A percentile compares a stretch with the other conserved stretches of the same genome.
These are phyloP conservation scores for Apocrypta bakeri DNA, from an alignment of 1,140 invertebrate species.

Conservation along the genomic window DNA sequence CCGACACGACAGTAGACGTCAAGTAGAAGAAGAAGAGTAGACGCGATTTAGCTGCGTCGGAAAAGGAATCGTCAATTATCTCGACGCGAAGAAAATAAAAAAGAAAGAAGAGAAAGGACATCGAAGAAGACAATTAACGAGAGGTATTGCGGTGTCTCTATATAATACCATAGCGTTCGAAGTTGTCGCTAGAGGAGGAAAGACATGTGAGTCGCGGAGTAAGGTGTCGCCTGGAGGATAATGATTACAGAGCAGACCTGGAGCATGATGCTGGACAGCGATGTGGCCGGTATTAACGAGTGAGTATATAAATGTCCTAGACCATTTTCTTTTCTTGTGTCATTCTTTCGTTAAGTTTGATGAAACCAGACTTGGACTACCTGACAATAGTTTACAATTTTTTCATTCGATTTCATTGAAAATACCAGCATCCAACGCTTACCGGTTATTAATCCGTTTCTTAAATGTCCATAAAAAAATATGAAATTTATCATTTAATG, in stretches of 20 bases:
- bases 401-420: too few species aligned
- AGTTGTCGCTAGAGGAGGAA: not conserved
- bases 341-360: not conserved
- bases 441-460: too few species aligned
- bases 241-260: constrained; percentile 75
- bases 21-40: not conserved
- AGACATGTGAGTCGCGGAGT: constrained; percentile 45
- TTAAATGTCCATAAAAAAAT: too few species aligned
- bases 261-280: constrained; percentile 75
- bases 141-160: not conserved
- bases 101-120: not conserved
- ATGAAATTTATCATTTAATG: too few species aligned
- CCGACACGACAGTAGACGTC: not conserved
- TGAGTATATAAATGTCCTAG: constrained; percentile 64
- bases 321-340: too few species aligned
- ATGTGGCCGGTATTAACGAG: constrained; percentile 72
- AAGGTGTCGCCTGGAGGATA: constrained; percentile 66
- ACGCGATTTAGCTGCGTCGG: too few species aligned
- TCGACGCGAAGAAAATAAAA: not conserved
- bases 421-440: too few species aligned
- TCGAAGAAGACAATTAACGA: not conserved
- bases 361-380: too few species aligned
- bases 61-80: not conserved
- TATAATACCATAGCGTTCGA: not conserved
- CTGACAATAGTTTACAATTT: too few species aligned